Evolutionary conservation across 2,888 invertebrate species (phyloP).

Genomic region (Trissolcus brochymenae): DNA sequence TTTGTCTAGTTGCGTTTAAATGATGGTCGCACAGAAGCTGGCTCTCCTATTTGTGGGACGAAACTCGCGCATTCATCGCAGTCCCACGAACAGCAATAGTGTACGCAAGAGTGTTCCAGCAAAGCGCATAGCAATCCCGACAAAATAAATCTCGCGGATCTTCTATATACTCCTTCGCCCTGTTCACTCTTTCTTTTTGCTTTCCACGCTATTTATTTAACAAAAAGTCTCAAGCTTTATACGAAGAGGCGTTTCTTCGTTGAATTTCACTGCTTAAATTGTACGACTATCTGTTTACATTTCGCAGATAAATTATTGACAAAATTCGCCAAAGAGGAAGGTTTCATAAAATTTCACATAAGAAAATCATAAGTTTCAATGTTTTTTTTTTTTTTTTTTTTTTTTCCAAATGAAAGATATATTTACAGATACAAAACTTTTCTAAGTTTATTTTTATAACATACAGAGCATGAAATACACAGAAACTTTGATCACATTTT

Average conservation of each 20-base stretch:
- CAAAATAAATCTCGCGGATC: conserved; percentile 44
- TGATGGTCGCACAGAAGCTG: conserved; percentile 33
- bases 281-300: conserved; percentile 32
- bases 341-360: conserved; percentile 12
- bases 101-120: conserved; percentile 20
- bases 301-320: conserved; percentile 46
- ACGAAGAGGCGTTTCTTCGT: conserved; percentile 41
- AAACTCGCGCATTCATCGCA: conserved; percentile 35
- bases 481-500: too few species aligned
- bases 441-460: too few species aligned
- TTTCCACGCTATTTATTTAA: conserved; percentile 28
- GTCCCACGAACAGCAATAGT: conserved; percentile 18
- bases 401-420: too few species aligned
- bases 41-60: conserved; percentile 24
- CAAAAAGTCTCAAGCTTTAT: conserved; percentile 20
- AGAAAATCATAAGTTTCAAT: conserved; percentile 4
- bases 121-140: conserved; percentile 33
- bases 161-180: conserved; percentile 40
- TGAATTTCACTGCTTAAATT: conserved; percentile 43
- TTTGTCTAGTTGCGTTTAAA: conserved; percentile 34
- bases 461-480: too few species aligned
- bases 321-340: conserved; percentile 6
- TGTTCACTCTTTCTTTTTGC: conserved; percentile 30
- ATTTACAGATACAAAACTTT: too few species aligned
- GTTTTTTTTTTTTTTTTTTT: background rate